Conservation (phyloP, 2,797 vertebrate species). For the Anguilla marmorata region DNA sequence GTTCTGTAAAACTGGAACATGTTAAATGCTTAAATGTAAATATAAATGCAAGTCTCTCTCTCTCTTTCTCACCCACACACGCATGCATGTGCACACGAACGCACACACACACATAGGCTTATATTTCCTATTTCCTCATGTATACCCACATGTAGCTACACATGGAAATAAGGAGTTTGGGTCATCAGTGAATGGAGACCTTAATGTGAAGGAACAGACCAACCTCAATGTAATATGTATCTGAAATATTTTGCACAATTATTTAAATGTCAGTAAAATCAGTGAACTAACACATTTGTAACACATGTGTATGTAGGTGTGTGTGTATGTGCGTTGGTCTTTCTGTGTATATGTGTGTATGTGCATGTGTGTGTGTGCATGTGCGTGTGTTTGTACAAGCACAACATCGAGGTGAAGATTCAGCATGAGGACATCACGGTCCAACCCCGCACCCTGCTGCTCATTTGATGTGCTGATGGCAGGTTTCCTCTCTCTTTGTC, state of each 20-base stretch:
- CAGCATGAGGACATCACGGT: neutral
- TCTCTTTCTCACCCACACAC: neutral
- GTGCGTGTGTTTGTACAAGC: neutral
- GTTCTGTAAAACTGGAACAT: too few relatives aligned
- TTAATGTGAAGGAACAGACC: too few relatives aligned
- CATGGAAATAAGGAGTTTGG: too few relatives aligned
- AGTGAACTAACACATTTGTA: too few relatives aligned
- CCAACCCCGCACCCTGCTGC: neutral
- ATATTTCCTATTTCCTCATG: neutral
- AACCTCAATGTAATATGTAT: too few relatives aligned
- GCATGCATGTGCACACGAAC: constrained; percentile 10
- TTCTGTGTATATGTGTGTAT: neutral
- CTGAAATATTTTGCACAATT: too few relatives aligned
- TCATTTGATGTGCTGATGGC: neutral
- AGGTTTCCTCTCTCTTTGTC: constrained; percentile 10
- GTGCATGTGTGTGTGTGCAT: neutral
- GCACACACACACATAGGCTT: neutral
- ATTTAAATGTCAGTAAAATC: too few relatives aligned
- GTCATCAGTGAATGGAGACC: too few relatives aligned
- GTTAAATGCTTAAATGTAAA: neutral
- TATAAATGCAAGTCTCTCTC: too few relatives aligned
- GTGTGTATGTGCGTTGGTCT: constrained; percentile 2
- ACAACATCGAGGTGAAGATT: neutral
- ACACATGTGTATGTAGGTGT: neutral
- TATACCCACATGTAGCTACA: too few relatives aligned